phyloP scores from a whole-genome alignment of 2,888 invertebrate species.

The Marronus borbonicus region DNA sequence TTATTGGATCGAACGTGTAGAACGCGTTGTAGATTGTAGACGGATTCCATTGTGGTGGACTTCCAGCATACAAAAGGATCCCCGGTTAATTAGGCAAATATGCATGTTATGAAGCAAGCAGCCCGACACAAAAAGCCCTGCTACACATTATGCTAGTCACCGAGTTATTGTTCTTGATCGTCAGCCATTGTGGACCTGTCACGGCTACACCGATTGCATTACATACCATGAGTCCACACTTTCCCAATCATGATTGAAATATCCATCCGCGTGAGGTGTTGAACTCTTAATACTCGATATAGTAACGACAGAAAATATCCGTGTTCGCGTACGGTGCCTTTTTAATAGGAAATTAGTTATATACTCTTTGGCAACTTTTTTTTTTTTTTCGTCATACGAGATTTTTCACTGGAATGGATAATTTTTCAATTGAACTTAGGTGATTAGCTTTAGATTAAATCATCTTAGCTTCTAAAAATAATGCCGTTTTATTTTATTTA shows the following conservation, averaged over 20 bases:
- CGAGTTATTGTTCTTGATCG: constrained; percentile 66
- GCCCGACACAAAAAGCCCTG: constrained; percentile 59
- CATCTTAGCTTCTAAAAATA: too few species aligned
- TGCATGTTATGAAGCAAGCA: constrained; percentile 59
- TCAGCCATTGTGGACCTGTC: constrained; percentile 63
- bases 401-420: too few species aligned
- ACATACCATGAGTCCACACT: constrained; percentile 64
- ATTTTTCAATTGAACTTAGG: too few species aligned
- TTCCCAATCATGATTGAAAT: constrained; percentile 55
- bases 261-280: constrained; percentile 51
- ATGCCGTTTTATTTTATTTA: too few species aligned
- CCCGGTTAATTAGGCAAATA: constrained; percentile 60
- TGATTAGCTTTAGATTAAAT: too few species aligned
- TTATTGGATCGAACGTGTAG: constrained; percentile 4
- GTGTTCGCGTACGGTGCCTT: background rate
- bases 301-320: background rate
- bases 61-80: constrained; percentile 33
- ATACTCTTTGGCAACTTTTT: too few species aligned
- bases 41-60: constrained; percentile 43
- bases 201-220: constrained; percentile 64
- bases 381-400: too few species aligned
- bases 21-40: constrained; percentile 22
- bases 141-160: constrained; percentile 64
- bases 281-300: constrained; percentile 43
- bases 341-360: too few species aligned